These are phyloP conservation scores for Gorsachius goisagi DNA, from an alignment of 2,113 vertebrate species.

Conservation along the genomic window DNA sequence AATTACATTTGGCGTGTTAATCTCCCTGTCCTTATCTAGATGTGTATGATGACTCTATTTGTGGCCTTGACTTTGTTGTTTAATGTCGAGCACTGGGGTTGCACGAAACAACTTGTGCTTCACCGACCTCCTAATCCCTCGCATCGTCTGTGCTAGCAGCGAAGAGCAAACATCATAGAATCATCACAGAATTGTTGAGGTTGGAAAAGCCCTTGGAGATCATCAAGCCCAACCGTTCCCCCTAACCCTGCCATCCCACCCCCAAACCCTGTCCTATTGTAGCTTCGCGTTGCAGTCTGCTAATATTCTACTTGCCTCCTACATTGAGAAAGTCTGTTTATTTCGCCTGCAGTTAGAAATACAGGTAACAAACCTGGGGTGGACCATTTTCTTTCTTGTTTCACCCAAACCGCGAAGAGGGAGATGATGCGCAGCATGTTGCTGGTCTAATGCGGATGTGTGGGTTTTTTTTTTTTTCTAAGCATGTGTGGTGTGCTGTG, in stretches of 20 bases:
- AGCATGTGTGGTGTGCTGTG: background rate
- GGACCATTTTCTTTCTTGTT: background rate
- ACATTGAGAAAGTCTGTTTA: background rate
- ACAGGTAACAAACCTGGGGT: background rate
- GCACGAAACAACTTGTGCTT: background rate
- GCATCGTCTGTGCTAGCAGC: accelerated
- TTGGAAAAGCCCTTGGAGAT: no score
- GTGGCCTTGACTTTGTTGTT: background rate
- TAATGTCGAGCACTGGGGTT: background rate
- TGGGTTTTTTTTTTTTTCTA: background rate
- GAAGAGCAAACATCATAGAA: accelerated
- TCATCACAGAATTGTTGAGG: no score
- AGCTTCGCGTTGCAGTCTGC: accelerated
- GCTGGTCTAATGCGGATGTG: background rate
- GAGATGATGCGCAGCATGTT: accelerated
- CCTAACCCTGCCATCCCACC: no score
- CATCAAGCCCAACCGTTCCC: no score
- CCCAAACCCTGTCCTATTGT: no score
- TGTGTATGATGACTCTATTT: background rate
- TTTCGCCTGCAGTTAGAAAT: background rate
- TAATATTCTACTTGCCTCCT: accelerated
- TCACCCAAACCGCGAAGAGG: accelerated
- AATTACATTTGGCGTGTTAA: background rate
- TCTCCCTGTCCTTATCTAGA: background rate
- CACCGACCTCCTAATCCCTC: background rate